phyloP scores from a whole-genome alignment of 1,140 invertebrate species.

The Drosophila kikkawai region DNA sequence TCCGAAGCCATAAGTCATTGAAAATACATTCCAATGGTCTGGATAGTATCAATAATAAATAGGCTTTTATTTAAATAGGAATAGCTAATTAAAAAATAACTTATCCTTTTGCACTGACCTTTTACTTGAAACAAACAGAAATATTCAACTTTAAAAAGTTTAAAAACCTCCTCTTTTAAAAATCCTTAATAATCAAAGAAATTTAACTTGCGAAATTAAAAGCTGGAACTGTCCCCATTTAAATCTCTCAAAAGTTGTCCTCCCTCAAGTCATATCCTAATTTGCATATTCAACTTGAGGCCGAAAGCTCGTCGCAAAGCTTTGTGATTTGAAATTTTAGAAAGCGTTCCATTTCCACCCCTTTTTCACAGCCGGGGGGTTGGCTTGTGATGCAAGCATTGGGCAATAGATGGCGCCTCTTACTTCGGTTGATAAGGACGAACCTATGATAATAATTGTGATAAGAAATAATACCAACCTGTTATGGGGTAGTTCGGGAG shows the following conservation, averaged over 20 bases:
- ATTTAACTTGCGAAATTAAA: background rate
- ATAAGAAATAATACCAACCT: constrained; percentile 29
- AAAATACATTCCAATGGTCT: too few relatives aligned
- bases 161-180: background rate
- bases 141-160: too few relatives aligned
- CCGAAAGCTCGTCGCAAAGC: constrained; percentile 54
- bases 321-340: constrained; percentile 78
- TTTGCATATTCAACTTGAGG: constrained; percentile 29
- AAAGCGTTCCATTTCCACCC: constrained; percentile 55
- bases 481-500: background rate
- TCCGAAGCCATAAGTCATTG: too few relatives aligned
- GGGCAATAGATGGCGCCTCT: constrained; percentile 56
- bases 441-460: constrained; percentile 13
- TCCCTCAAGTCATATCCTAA: constrained; percentile 39
- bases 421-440: background rate
- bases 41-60: too few relatives aligned
- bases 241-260: background rate
- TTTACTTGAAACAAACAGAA: too few relatives aligned
- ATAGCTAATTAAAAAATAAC: too few relatives aligned
- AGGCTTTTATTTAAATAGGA: too few relatives aligned
- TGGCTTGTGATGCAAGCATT: constrained; percentile 32
- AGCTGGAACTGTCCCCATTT: constrained; percentile 14
- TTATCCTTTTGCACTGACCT: too few relatives aligned
- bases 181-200: background rate
- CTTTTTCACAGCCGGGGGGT: constrained; percentile 21